Conservation (phyloP, 1,140 invertebrate species). For the Parasteatoda tepidariorum region DNA sequence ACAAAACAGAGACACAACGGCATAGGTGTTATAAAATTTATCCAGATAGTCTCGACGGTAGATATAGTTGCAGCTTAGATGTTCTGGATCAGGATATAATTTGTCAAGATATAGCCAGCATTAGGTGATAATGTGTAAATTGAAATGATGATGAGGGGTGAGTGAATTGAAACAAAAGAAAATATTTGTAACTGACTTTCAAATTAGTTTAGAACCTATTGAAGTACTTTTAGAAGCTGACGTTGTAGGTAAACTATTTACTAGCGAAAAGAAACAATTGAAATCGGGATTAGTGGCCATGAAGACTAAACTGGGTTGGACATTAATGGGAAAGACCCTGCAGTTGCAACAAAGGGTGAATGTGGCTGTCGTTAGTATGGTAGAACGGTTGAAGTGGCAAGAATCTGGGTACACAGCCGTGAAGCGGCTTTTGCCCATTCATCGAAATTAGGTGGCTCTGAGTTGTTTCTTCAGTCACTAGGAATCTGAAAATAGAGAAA, state of each 20-base stretch:
- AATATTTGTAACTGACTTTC: too few species aligned
- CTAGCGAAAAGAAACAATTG: not conserved
- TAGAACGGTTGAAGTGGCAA: too few species aligned
- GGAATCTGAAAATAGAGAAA: too few species aligned
- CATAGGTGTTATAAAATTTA: not conserved
- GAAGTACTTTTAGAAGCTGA: not conserved
- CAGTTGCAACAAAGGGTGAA: not conserved
- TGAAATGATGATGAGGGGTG: too few species aligned
- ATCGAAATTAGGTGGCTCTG: too few species aligned
- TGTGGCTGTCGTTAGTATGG: constrained; percentile 8
- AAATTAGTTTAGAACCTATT: not conserved
- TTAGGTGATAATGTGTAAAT: too few species aligned
- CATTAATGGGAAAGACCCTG: not conserved
- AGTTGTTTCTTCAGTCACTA: too few species aligned
- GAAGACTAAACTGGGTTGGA: not conserved
- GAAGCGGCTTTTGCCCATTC: too few species aligned
- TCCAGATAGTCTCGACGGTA: too few species aligned
- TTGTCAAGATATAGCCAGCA: too few species aligned
- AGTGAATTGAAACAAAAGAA: too few species aligned
- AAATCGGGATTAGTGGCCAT: not conserved
- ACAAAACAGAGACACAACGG: not conserved
- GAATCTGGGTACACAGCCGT: too few species aligned
- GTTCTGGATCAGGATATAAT: not conserved
- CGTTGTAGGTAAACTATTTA: constrained; percentile 1
- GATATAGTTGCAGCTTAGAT: not conserved